A percentile compares a stretch with the other conserved stretches of the same genome.
These are phyloP conservation scores for Meloe dianella DNA, from an alignment of 2,888 invertebrate species.

Conservation along the genomic window DNA sequence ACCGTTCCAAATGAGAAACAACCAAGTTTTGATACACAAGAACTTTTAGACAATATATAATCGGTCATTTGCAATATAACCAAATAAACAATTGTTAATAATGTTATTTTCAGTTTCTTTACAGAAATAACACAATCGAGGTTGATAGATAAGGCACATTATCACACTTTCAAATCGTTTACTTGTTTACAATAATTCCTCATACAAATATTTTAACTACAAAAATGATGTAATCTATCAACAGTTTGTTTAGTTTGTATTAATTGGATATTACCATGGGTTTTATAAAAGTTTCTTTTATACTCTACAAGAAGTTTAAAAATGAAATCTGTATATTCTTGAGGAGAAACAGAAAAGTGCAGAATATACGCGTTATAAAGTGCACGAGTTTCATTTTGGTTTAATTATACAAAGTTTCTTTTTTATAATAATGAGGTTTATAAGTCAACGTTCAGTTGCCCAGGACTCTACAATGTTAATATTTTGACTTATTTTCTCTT, in stretches of 20 bases:
- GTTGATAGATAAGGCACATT: slow-evolving; percentile 6
- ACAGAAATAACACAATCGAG: neutral
- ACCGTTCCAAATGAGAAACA: slow-evolving; percentile 28
- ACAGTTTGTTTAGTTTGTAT: slow-evolving; percentile 19
- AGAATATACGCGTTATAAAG: slow-evolving; percentile 14
- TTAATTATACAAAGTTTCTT: neutral
- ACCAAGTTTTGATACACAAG: slow-evolving; percentile 47
- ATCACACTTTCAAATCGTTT: slow-evolving; percentile 19
- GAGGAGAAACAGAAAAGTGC: neutral
- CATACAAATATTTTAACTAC: slow-evolving; percentile 45
- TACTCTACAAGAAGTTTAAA: neutral
- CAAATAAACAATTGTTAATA: neutral
- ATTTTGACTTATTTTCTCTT: neutral
- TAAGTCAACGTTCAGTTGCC: neutral
- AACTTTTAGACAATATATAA: slow-evolving; percentile 45
- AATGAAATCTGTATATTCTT: neutral
- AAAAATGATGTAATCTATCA: slow-evolving; percentile 38
- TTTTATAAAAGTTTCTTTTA: slow-evolving; percentile 8
- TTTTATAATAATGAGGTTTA: neutral
- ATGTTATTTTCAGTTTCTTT: slow-evolving; percentile 6
- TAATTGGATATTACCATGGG: neutral
- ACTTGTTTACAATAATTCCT: slow-evolving; percentile 42
- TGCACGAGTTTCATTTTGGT: slow-evolving; percentile 12
- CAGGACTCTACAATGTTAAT: neutral
- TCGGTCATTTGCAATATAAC: neutral